A percentile compares a stretch with the other conserved stretches of the same genome.
Evolutionary conservation across 2,888 invertebrate species (phyloP).

Genomic region (Hypercompe scribonia): DNA sequence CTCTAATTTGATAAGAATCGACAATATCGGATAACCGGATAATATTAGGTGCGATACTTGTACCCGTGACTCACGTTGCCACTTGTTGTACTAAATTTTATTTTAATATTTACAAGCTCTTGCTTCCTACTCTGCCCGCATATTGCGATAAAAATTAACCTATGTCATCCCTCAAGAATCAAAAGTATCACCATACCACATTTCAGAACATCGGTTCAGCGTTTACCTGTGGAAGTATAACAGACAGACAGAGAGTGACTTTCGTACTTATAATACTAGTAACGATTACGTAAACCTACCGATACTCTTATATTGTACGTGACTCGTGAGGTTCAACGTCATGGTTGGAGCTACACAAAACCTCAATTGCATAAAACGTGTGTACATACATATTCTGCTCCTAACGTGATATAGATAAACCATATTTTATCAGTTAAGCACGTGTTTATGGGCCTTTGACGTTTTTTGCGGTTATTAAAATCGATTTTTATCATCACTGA

Average conservation of each 20-base stretch:
- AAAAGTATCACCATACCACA: too few relatives aligned
- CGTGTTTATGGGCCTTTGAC: constrained; percentile 1
- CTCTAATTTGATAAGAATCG: too few relatives aligned
- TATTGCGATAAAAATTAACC: too few relatives aligned
- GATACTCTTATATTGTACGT: not conserved
- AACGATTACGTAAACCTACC: not conserved
- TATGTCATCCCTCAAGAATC: too few relatives aligned
- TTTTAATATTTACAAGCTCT: too few relatives aligned
- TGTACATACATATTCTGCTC: constrained; percentile 6
- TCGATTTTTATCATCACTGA: not conserved
- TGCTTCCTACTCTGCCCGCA: too few relatives aligned
- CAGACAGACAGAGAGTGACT: not conserved
- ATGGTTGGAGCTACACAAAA: not conserved
- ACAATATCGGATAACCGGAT: too few relatives aligned
- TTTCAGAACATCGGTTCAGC: too few relatives aligned
- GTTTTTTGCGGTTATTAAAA: not conserved
- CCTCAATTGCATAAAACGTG: constrained; percentile 30
- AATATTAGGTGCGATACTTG: too few relatives aligned
- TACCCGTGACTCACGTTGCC: too few relatives aligned
- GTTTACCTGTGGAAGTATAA: not conserved
- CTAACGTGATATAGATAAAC: constrained; percentile 32
- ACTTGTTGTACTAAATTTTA: too few relatives aligned
- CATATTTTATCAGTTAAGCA: constrained; percentile 12
- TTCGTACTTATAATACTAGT: not conserved
- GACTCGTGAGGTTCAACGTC: not conserved